Conservation (phyloP, 2,113 vertebrate genomes). For the Platysternon megacephalum region DNA sequence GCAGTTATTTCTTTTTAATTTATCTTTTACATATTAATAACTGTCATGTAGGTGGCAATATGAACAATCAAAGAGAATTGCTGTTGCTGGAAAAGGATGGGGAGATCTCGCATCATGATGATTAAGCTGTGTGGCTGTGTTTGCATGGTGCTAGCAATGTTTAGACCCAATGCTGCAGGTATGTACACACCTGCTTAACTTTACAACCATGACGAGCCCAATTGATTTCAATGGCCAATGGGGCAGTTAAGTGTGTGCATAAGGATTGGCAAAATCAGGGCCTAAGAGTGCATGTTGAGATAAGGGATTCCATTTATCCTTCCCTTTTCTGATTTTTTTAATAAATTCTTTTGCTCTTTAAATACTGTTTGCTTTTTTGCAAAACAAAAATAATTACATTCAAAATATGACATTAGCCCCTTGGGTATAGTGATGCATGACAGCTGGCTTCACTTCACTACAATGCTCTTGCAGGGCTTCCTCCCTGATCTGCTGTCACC, state of each 20-base stretch:
- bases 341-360: neutral
- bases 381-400: neutral
- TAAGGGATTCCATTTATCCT: neutral
- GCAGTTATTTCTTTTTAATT: slow-evolving; percentile 7
- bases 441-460: neutral
- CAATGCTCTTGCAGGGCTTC: neutral
- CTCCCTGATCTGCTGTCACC: neutral
- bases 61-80: slow-evolving; percentile 12
- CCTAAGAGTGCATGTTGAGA: neutral
- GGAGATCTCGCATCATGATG: neutral
- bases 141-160: neutral
- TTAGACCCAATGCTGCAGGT: too few species aligned
- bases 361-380: neutral
- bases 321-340: neutral
- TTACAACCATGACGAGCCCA: neutral
- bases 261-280: neutral
- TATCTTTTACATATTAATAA: slow-evolving; percentile 46
- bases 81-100: slow-evolving; percentile 19
- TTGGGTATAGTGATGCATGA: neutral
- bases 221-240: neutral
- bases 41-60: slow-evolving; percentile 11
- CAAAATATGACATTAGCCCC: neutral
- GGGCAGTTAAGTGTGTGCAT: neutral
- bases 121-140: neutral
- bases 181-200: neutral